These are phyloP conservation scores for Notamacropus eugenii DNA, from an alignment of 2,797 vertebrate genomes.

Conservation along the genomic window DNA sequence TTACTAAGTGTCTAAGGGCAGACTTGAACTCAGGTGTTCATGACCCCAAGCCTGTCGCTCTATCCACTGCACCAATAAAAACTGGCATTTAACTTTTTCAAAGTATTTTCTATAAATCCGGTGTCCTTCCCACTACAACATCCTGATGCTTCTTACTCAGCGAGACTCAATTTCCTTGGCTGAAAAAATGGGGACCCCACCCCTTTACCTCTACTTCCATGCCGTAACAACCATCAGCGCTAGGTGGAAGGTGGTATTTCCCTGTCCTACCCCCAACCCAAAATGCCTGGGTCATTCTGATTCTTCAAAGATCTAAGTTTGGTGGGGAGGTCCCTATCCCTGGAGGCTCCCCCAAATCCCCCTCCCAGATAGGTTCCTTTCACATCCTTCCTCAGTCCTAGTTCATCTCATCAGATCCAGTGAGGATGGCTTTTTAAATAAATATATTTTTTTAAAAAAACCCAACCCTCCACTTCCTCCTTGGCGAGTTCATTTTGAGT, in stretches of 20 bases:
- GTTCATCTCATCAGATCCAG: conserved; percentile 86
- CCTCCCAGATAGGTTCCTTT: neutral
- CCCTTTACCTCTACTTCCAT: neutral
- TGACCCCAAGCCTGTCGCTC: neutral
- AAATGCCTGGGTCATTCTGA: neutral
- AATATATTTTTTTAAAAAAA: conserved; percentile 78
- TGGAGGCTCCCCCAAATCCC: conserved; percentile 50
- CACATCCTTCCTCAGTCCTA: conserved; percentile 75
- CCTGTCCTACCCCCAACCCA: neutral
- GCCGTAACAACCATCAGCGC: neutral
- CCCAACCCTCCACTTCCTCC: conserved; percentile 84
- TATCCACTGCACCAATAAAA: neutral
- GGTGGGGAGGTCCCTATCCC: conserved; percentile 59
- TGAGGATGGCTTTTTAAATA: conserved; percentile 88
- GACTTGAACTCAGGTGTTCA: too few relatives aligned
- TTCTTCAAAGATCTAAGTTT: conserved; percentile 38
- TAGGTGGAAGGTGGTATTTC: neutral
- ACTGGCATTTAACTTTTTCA: neutral
- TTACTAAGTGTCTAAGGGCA: neutral
- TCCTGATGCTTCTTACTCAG: neutral
- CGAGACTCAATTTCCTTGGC: neutral
- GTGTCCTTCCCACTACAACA: neutral
- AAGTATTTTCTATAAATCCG: neutral
- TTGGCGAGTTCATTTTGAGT: conserved; percentile 89
- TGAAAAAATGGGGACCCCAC: neutral